phyloP scores from a whole-genome alignment of 2,113 vertebrate genomes.

The Dicentrarchus labrax region DNA sequence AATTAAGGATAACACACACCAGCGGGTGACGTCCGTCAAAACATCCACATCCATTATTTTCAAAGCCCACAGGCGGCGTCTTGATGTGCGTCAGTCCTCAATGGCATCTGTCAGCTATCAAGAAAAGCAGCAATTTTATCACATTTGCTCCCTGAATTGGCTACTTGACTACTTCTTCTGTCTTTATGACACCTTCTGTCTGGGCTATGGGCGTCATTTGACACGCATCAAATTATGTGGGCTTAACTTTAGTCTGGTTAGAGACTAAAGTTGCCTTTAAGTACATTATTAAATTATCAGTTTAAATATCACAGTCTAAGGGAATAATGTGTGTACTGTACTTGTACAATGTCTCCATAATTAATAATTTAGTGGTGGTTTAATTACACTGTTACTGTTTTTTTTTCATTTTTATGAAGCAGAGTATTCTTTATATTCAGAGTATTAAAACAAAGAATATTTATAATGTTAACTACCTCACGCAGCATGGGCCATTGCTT shows the following conservation, averaged over 20 bases:
- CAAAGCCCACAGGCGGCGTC: not conserved
- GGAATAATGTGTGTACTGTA: not conserved
- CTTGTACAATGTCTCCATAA: not conserved
- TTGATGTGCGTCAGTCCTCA: not conserved
- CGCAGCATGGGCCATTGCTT: not conserved
- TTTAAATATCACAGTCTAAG: not conserved
- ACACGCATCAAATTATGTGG: not conserved
- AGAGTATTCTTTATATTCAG: not conserved
- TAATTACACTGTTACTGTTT: not conserved
- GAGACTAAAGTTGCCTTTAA: not conserved
- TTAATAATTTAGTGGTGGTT: not conserved
- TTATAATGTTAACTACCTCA: not conserved
- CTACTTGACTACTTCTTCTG: not conserved
- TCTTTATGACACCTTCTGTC: conserved; percentile 4
- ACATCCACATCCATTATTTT: conserved; percentile 7
- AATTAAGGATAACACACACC: not conserved
- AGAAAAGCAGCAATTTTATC: conserved; percentile 4
- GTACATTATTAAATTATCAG: not conserved
- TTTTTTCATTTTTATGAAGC: too few relatives aligned
- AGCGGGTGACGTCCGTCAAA: not conserved
- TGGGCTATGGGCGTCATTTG: not conserved
- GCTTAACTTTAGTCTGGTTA: not conserved
- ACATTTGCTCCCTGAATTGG: not conserved
- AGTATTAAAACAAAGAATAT: not conserved
- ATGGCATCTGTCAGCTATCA: not conserved